Base-by-base conservation (phyloP, 1,140 invertebrate genomes). In the Bilobella aurantiaca region DNA sequence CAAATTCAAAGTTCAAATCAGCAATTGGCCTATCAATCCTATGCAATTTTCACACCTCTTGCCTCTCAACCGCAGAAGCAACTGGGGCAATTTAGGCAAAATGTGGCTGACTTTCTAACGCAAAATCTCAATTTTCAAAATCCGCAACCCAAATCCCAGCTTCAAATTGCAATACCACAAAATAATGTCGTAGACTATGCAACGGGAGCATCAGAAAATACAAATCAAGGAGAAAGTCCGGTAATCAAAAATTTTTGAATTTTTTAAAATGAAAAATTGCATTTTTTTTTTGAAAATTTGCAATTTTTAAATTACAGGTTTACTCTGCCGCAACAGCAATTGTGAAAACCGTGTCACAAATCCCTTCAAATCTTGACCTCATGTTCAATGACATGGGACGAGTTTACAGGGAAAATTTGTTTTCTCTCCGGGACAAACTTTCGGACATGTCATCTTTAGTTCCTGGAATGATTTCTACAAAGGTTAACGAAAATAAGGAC, bases 341-440 rank as follows among this genome's bases (percentile, higher is more conserved):
- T 28, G 8, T 58, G 23, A 58, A 30, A 25, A 58, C 3, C 57
- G 57, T 58, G 21, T 29, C 25, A 5, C 25, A 58, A 14, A 58
- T 58, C 23, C 57, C 57, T 14, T 28, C 23, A 16, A 58, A 58
- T 21, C 25, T 58, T 58, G 57, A 58, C 29, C 21, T 58, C 12
- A 58, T 58, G 57, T 58, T 58, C 29, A 25, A 58, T 31, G 57
- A 58, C 57, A 58, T 58, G 57, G 57, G 57, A 21, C 3, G 57
- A 12, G 57, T 21, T 29, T 58, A 58, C 57, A 58, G 57, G 23
- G 23, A 58, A 14, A 31, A 14, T 29, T 21, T 58, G 2, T 58
- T 58, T 29, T 8, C 12, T 28, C 29, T 58, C 2, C 3, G 57
- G 29, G 57, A 58, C 57, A 58, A 58, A 30, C 25, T 8, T 8